A percentile compares a stretch with the other conserved stretches of the same genome.
phyloP scores from a whole-genome alignment of 1,140 invertebrate genomes.

The Kradibia gibbosae region DNA sequence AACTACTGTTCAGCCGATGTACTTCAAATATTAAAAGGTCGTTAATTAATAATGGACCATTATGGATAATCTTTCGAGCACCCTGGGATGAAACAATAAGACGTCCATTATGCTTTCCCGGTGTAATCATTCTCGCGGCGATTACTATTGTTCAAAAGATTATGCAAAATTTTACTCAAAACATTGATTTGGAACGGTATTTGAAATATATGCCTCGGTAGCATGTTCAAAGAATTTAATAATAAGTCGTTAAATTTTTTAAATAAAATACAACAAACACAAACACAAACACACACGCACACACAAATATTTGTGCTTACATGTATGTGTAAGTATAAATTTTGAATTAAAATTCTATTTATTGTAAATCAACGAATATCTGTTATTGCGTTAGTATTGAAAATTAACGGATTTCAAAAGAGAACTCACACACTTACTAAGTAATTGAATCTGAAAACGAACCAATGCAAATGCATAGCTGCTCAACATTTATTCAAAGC shows the following conservation, averaged over 20 bases:
- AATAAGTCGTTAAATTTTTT: not conserved
- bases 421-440: not conserved
- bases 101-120: not conserved
- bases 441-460: constrained; percentile 44
- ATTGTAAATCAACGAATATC: not conserved
- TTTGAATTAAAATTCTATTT: constrained; percentile 40
- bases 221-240: not conserved
- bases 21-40: not conserved
- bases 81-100: not conserved
- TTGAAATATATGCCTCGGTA: not conserved
- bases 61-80: not conserved
- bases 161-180: too few relatives aligned
- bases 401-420: constrained; percentile 22
- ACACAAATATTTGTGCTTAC: too few relatives aligned
- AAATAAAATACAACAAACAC: not conserved
- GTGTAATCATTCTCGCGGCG: too few relatives aligned
- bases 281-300: not conserved
- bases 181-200: not conserved
- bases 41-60: not conserved
- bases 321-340: not conserved
- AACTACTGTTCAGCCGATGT: not conserved
- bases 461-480: constrained; percentile 5
- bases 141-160: too few relatives aligned
- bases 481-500: constrained; percentile 37
- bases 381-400: not conserved